Base-by-base conservation (phyloP, 2,113 vertebrate species). In the Urocitellus parryii region DNA sequence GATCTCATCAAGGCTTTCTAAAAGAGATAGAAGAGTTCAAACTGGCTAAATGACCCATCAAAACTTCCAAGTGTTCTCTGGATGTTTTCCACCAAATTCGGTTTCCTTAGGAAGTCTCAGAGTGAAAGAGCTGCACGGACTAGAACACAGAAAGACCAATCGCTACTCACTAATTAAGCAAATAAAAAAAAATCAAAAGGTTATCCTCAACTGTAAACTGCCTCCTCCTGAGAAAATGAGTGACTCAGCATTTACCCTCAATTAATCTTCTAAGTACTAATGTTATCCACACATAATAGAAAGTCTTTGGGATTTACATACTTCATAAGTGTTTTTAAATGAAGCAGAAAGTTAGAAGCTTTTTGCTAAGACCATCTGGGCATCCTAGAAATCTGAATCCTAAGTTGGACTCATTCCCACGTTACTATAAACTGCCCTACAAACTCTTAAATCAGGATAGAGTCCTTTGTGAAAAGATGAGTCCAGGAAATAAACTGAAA, bases 401-500 rank as follows among this genome's bases (percentile, higher is more conserved):
- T 92, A 34, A 90, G 16, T 70, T 98, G 97, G 95, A 94, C 85
- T 70, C 78, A 25, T 65, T 96, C 96, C 92, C 82, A 85, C 13
- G 32, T 70, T 94, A 53, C 78, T 91, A 68, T 95, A 94, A 90
- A 96, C 81, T 82, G 39, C 63, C 24, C 84, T 95, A 79, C 61
- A 93, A 93, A 87, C 84, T 73, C 67, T 91, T 53, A n/a, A 79
- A 72, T 93, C 94, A 67, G 51, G 51, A 94, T 22, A 58, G 45
- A 93, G 58, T 79, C 34, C 88, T 95, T 48, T 92, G 63, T 92
- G 81, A 84, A 94, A 97, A 96, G 83, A 93, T 34, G 27, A 95
- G 76, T 91, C 67, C 85, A 86, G 91, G 86, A 96, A 95, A 96
- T 83, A 97, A 97, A 97, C 77, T 90, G 73, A 96, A 97, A 96